Conservation (phyloP, 1,140 invertebrate genomes). For the Rhyacophila brunnea region DNA sequence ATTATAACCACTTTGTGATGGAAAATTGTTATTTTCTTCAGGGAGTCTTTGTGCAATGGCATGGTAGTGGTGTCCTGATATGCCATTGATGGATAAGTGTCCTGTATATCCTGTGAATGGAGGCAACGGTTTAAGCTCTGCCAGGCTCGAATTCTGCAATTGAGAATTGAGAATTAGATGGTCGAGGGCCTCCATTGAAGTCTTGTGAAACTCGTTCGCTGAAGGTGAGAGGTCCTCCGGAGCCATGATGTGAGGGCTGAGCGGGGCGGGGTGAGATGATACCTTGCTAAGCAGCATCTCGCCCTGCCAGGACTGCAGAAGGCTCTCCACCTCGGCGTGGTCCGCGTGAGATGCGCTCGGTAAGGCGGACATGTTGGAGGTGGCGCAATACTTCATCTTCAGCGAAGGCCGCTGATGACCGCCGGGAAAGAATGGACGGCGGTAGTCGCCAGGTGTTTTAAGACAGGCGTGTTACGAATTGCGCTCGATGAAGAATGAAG, state of each 20-base stretch:
- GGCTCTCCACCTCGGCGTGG: constrained; percentile 51
- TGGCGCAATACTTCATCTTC: constrained; percentile 52
- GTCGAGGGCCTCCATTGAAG: constrained; percentile 61
- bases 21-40: constrained; percentile 68
- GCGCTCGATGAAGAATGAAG: background rate
- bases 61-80: constrained; percentile 83
- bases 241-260: constrained; percentile 10
- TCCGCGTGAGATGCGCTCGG: constrained; percentile 19
- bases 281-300: constrained; percentile 43
- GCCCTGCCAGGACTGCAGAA: constrained; percentile 58
- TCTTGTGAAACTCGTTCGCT: constrained; percentile 49
- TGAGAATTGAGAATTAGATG: constrained; percentile 62
- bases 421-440: background rate
- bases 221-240: constrained; percentile 34
- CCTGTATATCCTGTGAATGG: constrained; percentile 84
- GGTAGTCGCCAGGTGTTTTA: background rate
- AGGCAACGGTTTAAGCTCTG: constrained; percentile 82
- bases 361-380: constrained; percentile 37
- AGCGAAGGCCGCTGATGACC: background rate
- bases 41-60: constrained; percentile 71
- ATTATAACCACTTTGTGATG: constrained; percentile 58
- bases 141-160: constrained; percentile 60
- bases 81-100: constrained; percentile 78
- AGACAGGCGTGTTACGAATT: background rate
- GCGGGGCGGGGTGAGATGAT: constrained; percentile 10